Percentiles rank a stretch among this genome's conserved stretches.
Conservation (phyloP, 2,888 invertebrate genomes). For the Zaprionus lineosus region DNA sequence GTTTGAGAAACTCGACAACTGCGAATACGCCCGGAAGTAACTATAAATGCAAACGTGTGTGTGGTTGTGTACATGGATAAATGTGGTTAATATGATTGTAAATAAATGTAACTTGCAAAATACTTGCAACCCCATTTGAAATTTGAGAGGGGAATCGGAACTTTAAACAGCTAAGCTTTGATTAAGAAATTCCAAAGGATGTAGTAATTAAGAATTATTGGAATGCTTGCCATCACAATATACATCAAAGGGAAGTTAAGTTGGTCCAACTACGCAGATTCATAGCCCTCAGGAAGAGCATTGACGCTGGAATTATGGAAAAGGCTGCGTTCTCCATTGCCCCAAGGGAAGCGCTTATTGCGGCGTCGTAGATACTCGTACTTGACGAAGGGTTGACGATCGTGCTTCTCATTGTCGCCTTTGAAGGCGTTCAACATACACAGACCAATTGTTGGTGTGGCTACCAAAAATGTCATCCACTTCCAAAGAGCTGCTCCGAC, state of each 20-base stretch:
- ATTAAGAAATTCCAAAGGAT: no score
- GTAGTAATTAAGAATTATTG: no score
- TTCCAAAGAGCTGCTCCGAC: conserved; percentile 88
- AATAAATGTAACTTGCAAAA: no score
- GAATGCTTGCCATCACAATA: no score
- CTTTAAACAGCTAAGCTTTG: no score
- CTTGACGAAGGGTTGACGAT: conserved; percentile 86
- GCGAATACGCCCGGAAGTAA: no score
- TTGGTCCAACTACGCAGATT: no score
- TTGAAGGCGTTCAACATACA: conserved; percentile 88
- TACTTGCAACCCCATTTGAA: no score
- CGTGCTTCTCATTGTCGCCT: conserved; percentile 82
- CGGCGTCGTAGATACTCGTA: conserved; percentile 91
- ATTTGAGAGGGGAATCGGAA: no score
- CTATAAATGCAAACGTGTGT: no score
- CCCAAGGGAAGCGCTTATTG: conserved; percentile 95
- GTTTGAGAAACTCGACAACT: conserved; percentile 43
- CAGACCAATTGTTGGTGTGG: conserved; percentile 88
- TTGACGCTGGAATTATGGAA: conserved; percentile 93
- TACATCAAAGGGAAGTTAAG: conserved; percentile 6
- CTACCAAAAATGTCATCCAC: conserved; percentile 88
- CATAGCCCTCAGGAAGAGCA: conserved; percentile 91
- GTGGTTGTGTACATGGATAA: no score
- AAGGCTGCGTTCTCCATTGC: conserved; percentile 91
- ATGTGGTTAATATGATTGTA: no score